A percentile compares a stretch with the other conserved stretches of the same genome.
Conservation (phyloP, 2,888 invertebrate genomes). For the Clostera curtula region DNA sequence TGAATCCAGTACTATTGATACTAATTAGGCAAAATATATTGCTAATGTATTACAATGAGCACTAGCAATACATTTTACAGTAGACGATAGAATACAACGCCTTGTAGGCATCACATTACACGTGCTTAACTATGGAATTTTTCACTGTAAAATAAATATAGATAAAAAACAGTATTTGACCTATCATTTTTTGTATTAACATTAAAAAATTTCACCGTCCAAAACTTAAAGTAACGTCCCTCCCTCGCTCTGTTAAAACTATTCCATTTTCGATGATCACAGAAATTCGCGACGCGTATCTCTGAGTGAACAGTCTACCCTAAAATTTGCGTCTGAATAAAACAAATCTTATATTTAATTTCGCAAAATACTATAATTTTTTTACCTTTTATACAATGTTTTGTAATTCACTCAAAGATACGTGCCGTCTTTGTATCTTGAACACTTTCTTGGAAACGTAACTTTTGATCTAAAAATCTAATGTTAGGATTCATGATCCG, state of each 20-base stretch:
- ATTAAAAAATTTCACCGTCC: constrained; percentile 58
- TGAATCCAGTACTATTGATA: constrained; percentile 67
- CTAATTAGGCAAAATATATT: constrained; percentile 37
- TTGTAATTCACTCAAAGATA: constrained; percentile 37
- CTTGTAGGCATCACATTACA: constrained; percentile 57
- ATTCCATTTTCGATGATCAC: constrained; percentile 70
- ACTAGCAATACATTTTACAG: constrained; percentile 19
- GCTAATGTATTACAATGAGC: constrained; percentile 21
- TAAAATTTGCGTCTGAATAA: constrained; percentile 33
- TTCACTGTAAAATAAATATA: constrained; percentile 60
- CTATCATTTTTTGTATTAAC: constrained; percentile 39
- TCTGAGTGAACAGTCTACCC: too few species aligned
- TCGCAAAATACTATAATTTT: constrained; percentile 33
- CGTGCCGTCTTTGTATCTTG: constrained; percentile 37
- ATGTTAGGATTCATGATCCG: constrained; percentile 71
- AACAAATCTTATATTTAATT: constrained; percentile 39
- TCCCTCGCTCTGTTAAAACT: constrained; percentile 60
- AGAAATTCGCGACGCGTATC: constrained; percentile 40
- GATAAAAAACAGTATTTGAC: constrained; percentile 52
- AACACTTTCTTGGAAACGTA: constrained; percentile 74
- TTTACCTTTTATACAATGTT: constrained; percentile 18
- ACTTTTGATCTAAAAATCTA: constrained; percentile 67
- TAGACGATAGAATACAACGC: constrained; percentile 25
- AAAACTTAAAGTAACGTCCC: constrained; percentile 62
- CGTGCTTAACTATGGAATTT: constrained; percentile 69